phyloP scores from a whole-genome alignment of 2,888 invertebrate species.

The Crioceris asparagi region DNA sequence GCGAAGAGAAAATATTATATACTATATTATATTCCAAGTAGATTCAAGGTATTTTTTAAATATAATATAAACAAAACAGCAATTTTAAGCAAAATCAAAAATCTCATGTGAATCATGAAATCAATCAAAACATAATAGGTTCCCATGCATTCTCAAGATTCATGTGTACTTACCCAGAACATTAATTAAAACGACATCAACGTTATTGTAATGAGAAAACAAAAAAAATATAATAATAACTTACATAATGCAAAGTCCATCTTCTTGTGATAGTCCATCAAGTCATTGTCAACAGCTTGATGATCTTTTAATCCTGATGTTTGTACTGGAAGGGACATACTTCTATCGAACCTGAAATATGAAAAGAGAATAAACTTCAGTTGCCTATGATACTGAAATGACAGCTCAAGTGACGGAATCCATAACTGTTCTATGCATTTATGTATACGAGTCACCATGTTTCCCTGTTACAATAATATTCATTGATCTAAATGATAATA shows the following conservation, averaged over 20 bases:
- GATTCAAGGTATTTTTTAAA: background rate
- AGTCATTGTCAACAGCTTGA: constrained; percentile 40
- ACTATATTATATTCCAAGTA: too few relatives aligned
- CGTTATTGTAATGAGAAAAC: constrained; percentile 11
- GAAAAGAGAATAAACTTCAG: too few relatives aligned
- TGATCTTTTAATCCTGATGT: constrained; percentile 41
- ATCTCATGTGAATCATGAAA: constrained; percentile 19
- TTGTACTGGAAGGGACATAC: constrained; percentile 56
- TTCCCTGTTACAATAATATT: too few relatives aligned
- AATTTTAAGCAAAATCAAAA: constrained; percentile 21
- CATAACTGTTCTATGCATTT: too few relatives aligned
- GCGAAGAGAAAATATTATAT: too few relatives aligned
- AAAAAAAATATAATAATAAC: constrained; percentile 30
- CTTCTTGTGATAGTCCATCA: constrained; percentile 45
- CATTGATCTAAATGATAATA: too few relatives aligned
- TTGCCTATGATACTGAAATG: too few relatives aligned
- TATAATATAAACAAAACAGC: constrained; percentile 6
- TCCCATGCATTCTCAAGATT: constrained; percentile 17
- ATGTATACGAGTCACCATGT: too few relatives aligned
- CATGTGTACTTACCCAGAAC: constrained; percentile 19
- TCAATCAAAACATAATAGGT: constrained; percentile 13
- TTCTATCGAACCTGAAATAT: constrained; percentile 51
- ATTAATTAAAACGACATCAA: constrained; percentile 11
- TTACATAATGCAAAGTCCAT: constrained; percentile 84
- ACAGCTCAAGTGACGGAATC: too few relatives aligned